Evolutionary conservation across 2,888 invertebrate species (phyloP), one percentile per base, ranked within the genome.

Genomic region (Falcaria lacertinaria): DNA sequence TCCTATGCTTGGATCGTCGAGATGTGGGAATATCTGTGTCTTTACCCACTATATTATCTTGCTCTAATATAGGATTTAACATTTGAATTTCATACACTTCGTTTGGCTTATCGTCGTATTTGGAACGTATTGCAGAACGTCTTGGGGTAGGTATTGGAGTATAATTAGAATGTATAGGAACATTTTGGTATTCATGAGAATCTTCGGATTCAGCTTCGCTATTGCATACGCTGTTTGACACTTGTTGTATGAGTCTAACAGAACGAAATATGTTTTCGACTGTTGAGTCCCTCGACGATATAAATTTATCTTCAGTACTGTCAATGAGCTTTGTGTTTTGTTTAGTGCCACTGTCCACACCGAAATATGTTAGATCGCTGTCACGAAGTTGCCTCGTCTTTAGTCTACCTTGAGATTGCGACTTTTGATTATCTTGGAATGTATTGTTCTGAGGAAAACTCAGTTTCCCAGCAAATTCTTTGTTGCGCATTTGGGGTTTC

Each of bases 301-400:
- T 42, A 16, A 57, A 49, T 46, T 47, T 55, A 34, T 49, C 45
- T 47, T 60, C 45, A 34, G 38, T 47, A 43, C 43, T 43, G 34
- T 59, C 56, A 8, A 34, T 33, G 16, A 50, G 53, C 32, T 54
- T 47, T 40, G 52, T 57, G n/a, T 47, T 52, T n/a, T 44, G 41
- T 46, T 52, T 58, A 39, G 39, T 55, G 13, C 52, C 44, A 33
- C 69, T 66, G 38, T 69, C 63, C 14, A 84, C 60, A 19, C 92
- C 92, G 57, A 92, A 92, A 63, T 91, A 92, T 46, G 91, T 91
- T 37, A 92, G 76, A 60, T 92, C 92, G 50, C 90, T 92, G 35
- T 91, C 90, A 47, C 90, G 82, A 34, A 92, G 74, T 69, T 91
- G 88, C 52, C 92, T 79, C 4, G 82, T 74, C 64, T 79, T 83